These are phyloP conservation scores for Onthophagus sagittarius DNA, from an alignment of 2,888 invertebrate species.

Conservation along the genomic window DNA sequence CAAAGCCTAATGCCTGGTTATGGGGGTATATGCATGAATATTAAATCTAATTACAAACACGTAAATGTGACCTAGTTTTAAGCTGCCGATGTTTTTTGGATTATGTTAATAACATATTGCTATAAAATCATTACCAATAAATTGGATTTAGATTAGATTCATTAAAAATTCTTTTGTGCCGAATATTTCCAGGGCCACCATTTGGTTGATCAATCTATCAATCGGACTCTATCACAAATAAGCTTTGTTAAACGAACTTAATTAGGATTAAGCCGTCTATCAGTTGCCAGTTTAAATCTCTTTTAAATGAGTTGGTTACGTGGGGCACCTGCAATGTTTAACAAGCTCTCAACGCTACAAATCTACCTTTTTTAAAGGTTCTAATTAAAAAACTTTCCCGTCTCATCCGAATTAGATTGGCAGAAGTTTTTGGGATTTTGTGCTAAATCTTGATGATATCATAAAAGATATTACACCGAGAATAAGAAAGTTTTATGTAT, in stretches of 20 bases:
- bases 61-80: neutral
- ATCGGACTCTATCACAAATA: neutral
- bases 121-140: neutral
- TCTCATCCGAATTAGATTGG: neutral
- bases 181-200: neutral
- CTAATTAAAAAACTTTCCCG: neutral
- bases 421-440: neutral
- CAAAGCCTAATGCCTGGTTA: neutral
- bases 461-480: no score
- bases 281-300: neutral
- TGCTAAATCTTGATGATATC: no score
- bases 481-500: no score
- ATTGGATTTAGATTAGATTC: neutral
- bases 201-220: neutral
- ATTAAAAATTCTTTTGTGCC: neutral
- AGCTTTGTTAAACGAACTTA: neutral
- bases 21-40: neutral
- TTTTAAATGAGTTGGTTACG: neutral
- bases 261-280: neutral
- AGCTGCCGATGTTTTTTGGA: neutral
- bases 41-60: neutral
- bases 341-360: neutral
- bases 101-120: neutral
- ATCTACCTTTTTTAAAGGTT: neutral
- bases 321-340: neutral